Percentiles rank a stretch among this genome's conserved stretches.
Evolutionary conservation across 2,888 invertebrate genomes (phyloP).

Genomic region (Phengaris alcon): DNA sequence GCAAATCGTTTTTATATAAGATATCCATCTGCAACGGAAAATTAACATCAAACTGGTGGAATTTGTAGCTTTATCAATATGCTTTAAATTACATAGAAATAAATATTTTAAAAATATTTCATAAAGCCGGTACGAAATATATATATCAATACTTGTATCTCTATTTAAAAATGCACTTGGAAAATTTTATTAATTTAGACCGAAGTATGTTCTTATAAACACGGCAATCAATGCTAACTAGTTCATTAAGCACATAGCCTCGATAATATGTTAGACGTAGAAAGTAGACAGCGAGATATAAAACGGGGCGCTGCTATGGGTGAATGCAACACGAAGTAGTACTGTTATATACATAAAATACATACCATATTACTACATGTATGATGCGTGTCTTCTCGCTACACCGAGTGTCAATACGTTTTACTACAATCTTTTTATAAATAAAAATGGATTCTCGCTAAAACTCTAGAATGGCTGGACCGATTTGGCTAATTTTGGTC

Average conservation of each 20-base stretch:
- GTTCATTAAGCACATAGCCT: slow-evolving; percentile 32
- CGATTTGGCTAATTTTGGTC: too few relatives aligned
- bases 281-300: slow-evolving; percentile 36
- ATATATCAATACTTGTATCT: not conserved
- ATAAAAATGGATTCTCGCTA: too few relatives aligned
- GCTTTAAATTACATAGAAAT: not conserved
- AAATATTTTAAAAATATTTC: not conserved
- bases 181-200: slow-evolving; percentile 11
- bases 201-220: not conserved
- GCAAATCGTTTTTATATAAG: too few relatives aligned
- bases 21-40: too few relatives aligned
- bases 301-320: slow-evolving; percentile 36
- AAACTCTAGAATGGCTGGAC: too few relatives aligned
- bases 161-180: not conserved
- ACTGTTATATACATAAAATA: slow-evolving; percentile 27
- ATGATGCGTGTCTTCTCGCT: not conserved
- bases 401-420: not conserved
- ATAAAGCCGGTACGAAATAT: not conserved
- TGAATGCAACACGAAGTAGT: slow-evolving; percentile 33
- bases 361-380: not conserved
- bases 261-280: slow-evolving; percentile 34
- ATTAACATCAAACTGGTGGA: not conserved
- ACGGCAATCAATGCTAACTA: slow-evolving; percentile 29
- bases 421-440: not conserved
- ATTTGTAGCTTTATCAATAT: not conserved